A percentile compares a stretch with the other conserved stretches of the same genome.
phyloP scores from a whole-genome alignment of 2,113 vertebrate genomes.

The Chloroceryle aenea region DNA sequence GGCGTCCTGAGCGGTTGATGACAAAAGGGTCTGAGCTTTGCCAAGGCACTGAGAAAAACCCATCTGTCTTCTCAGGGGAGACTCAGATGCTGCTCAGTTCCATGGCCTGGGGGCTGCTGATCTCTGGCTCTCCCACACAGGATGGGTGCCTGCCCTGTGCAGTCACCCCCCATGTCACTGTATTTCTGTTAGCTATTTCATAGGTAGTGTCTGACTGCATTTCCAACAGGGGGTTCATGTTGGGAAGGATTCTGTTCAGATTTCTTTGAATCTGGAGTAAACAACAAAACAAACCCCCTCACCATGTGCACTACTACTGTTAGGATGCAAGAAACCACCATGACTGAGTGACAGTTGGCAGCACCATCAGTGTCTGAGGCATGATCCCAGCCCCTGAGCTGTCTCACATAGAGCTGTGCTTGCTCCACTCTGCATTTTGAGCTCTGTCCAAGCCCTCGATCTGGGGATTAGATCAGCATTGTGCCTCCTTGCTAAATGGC shows the following conservation, averaged over 20 bases:
- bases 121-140: background rate
- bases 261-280: background rate
- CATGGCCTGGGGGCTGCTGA: background rate
- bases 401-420: background rate
- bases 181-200: background rate
- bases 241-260: background rate
- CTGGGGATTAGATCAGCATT: conserved; percentile 56
- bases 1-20: background rate
- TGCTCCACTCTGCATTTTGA: background rate
- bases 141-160: background rate
- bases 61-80: background rate
- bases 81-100: background rate
- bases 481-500: conserved; percentile 9
- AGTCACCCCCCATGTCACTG: accelerated
- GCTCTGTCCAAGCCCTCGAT: background rate
- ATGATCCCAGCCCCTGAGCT: background rate
- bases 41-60: background rate
- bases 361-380: background rate
- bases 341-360: accelerated
- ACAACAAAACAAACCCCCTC: background rate
- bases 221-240: accelerated
- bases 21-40: background rate
- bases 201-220: background rate
- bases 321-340: background rate
- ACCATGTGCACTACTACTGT: accelerated